These are phyloP conservation scores for Drosophila robusta DNA, from an alignment of 2,888 invertebrate species.

Conservation along the genomic window DNA sequence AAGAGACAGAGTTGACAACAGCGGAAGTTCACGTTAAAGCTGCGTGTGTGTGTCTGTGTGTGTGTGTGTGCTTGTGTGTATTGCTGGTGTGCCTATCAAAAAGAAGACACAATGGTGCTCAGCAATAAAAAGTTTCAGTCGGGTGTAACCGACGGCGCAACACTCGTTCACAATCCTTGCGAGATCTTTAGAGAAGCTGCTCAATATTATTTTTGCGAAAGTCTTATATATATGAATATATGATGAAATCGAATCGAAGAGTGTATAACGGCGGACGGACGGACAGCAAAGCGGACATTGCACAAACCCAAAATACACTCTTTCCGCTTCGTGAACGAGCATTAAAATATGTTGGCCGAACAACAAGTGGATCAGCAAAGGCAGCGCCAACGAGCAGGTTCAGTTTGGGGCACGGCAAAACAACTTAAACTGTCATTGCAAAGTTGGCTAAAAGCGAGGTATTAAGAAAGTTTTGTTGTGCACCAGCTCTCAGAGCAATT, in stretches of 20 bases:
- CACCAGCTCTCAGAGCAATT: slow-evolving; percentile 61
- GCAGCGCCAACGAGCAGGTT: background rate
- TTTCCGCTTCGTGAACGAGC: too few relatives aligned
- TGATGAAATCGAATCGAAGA: too few relatives aligned
- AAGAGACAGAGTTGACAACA: slow-evolving; percentile 56
- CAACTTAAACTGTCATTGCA: slow-evolving; percentile 79
- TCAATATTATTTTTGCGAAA: too few relatives aligned
- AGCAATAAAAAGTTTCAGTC: slow-evolving; percentile 3
- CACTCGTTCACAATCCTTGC: too few relatives aligned
- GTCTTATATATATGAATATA: too few relatives aligned
- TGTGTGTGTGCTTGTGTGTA: slow-evolving; percentile 3
- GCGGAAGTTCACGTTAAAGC: slow-evolving; percentile 37
- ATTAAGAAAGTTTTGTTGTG: slow-evolving; percentile 70
- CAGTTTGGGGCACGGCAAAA: slow-evolving; percentile 50
- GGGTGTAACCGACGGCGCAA: too few relatives aligned
- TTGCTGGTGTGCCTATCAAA: slow-evolving; percentile 46
- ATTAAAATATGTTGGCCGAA: slow-evolving; percentile 61
- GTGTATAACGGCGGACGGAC: too few relatives aligned
- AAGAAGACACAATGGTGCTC: slow-evolving; percentile 34
- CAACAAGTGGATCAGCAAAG: slow-evolving; percentile 66
- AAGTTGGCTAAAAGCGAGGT: slow-evolving; percentile 66
- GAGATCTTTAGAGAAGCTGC: too few relatives aligned
- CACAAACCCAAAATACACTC: too few relatives aligned
- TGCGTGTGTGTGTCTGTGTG: slow-evolving; percentile 3
- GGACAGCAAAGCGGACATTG: too few relatives aligned